A percentile compares a stretch with the other conserved stretches of the same genome.
phyloP scores from a whole-genome alignment of 2,113 vertebrate species.

The Serinus canaria region DNA sequence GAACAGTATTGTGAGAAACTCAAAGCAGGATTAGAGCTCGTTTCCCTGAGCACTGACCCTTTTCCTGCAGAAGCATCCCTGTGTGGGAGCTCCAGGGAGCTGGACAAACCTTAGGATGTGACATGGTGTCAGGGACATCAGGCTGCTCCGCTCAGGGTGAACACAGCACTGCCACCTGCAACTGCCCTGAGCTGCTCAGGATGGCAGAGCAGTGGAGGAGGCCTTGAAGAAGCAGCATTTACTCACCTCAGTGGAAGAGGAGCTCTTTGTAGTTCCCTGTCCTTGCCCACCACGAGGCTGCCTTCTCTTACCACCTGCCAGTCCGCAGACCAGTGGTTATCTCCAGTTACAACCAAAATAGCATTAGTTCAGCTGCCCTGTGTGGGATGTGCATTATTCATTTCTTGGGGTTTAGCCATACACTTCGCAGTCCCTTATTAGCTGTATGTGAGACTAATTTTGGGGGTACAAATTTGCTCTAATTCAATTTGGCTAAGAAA shows the following conservation, averaged over 20 bases:
- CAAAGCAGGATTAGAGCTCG: neutral
- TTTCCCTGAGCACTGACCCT: neutral
- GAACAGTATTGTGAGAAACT: neutral
- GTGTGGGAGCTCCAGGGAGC: neutral
- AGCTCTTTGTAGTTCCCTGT: neutral
- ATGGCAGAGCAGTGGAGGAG: neutral
- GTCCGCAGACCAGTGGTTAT: neutral
- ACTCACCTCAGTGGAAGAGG: neutral
- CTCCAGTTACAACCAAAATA: slow-evolving; percentile 22
- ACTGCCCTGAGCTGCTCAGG: neutral
- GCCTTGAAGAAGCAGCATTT: neutral
- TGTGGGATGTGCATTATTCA: neutral
- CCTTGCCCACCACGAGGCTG: neutral
- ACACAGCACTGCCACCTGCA: fast-evolving
- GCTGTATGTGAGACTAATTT: neutral
- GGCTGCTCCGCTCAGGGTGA: neutral
- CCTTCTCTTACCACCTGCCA: neutral
- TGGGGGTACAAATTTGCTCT: neutral
- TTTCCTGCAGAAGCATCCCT: neutral
- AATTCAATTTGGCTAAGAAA: neutral
- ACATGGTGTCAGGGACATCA: fast-evolving
- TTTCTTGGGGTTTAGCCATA: neutral
- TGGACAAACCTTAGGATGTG: fast-evolving
- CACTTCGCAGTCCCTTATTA: neutral
- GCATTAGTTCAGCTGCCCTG: neutral